Conservation (phyloP, 1,140 invertebrate species). For the Heliothis subflexa region DNA sequence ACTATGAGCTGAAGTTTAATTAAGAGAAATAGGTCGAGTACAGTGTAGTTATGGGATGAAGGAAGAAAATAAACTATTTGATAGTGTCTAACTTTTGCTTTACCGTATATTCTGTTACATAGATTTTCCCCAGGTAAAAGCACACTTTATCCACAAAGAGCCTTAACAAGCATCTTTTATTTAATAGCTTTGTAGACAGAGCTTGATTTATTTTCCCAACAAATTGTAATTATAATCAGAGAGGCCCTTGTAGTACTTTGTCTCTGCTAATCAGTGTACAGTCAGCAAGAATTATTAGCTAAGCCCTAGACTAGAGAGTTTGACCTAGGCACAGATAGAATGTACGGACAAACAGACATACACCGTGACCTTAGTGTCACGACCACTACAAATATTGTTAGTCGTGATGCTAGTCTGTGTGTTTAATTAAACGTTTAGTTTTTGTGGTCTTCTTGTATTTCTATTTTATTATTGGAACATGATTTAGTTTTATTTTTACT, state of each 20-base stretch:
- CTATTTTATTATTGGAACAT: neutral
- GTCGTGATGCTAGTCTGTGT: slow-evolving; percentile 47
- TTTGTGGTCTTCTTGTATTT: slow-evolving; percentile 1
- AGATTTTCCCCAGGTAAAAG: no score
- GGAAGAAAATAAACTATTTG: no score
- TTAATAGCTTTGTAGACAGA: neutral
- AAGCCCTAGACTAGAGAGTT: slow-evolving; percentile 56
- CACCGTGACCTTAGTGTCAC: slow-evolving; percentile 56
- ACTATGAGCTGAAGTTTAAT: no score
- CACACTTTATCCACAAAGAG: no score
- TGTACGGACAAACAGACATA: slow-evolving; percentile 51
- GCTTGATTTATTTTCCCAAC: no score
- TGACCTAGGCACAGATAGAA: slow-evolving; percentile 63
- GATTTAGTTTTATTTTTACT: neutral
- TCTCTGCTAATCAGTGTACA: slow-evolving; percentile 32
- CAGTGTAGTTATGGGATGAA: no score
- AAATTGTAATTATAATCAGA: neutral
- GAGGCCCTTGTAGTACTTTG: neutral
- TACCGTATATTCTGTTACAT: no score
- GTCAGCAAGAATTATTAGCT: slow-evolving; percentile 2
- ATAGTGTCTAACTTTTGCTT: no score
- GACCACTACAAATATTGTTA: slow-evolving; percentile 59
- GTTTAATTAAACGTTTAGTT: slow-evolving; percentile 18
- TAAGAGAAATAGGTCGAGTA: no score
- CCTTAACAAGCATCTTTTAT: neutral